Evolutionary conservation across 2,888 invertebrate genomes (phyloP), one percentile per base, ranked within the genome.

Genomic region (Ophioninae sp.): DNA sequence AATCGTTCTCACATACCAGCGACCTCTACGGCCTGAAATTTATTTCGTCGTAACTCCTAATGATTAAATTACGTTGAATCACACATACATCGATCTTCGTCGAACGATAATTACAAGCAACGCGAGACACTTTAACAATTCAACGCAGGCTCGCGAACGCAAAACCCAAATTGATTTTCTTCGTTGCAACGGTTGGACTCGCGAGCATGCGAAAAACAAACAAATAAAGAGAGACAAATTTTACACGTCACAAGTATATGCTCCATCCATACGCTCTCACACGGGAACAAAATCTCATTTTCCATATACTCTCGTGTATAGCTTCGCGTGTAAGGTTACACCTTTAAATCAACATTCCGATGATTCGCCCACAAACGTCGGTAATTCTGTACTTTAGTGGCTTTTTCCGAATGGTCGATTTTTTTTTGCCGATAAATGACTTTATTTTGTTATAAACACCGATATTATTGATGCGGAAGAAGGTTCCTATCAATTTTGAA

Each of bases 41-140:
- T 39, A 64, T 57, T 72, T 23, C 39, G 23, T 17, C 64, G 8
- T 57, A 62, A 64, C 62, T 62, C 21, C n/a, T 37, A 78, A 62
- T 23, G 57, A 30, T 72, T 56, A 70, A 78, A 64, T 61, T 50
- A 79, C 72, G 39, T 72, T 30, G 56, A 39, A 65, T 72, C 79
- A 79, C 72, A 79, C 72, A 70, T 70, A 23, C 37, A 59, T 76
- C 76, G 50, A n/a, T 74, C 72, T 72, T 30, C 30, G 62, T 79
- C 64, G 79, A 70, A 79, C 73, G 67, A 59, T 79, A 79, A 57
- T 62, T 79, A 79, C 79, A 79, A 79, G 79, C 79, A n/a, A 64
- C 37, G 75, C 50, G 59, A 79, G 64, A 79, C 65, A 70, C 41
- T 57, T 21, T 67, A 59, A 73, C 41, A 73, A 44, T 68, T 73